Evolutionary conservation across 2,888 invertebrate genomes (phyloP).

Genomic region (Drosophila neonasuta): DNA sequence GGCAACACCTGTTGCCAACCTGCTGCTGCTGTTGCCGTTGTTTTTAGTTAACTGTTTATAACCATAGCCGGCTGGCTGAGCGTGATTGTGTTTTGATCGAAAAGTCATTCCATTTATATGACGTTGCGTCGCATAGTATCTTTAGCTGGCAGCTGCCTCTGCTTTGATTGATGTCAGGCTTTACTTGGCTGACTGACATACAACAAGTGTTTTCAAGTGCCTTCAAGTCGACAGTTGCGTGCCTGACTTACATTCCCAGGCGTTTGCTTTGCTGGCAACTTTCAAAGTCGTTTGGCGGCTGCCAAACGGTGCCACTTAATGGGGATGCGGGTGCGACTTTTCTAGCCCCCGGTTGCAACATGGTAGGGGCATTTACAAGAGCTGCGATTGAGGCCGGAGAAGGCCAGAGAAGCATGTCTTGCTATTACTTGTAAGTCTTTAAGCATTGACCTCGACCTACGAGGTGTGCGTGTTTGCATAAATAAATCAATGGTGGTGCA

Average conservation of each 20-base stretch:
- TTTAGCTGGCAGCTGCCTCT: conserved; percentile 44
- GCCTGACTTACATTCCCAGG: conserved; percentile 60
- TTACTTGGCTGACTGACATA: conserved; percentile 38
- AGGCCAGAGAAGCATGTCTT: conserved; percentile 18
- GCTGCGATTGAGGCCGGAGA: not conserved
- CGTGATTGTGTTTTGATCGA: conserved; percentile 55
- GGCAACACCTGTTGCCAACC: conserved; percentile 64
- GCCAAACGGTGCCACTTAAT: conserved; percentile 64
- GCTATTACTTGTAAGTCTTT: conserved; percentile 32
- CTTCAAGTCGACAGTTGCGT: conserved; percentile 58
- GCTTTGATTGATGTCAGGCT: conserved; percentile 55
- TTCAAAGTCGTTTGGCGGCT: conserved; percentile 65
- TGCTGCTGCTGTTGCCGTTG: conserved; percentile 25
- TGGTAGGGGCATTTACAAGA: conserved; percentile 7
- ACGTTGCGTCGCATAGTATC: conserved; percentile 14
- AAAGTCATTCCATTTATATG: conserved; percentile 45
- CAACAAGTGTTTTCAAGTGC: conserved; percentile 73
- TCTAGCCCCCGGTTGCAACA: conserved; percentile 36
- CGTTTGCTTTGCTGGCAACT: conserved; percentile 52
- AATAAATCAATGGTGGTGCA: conserved; percentile 50
- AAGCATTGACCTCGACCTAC: conserved; percentile 68
- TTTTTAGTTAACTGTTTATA: conserved; percentile 4
- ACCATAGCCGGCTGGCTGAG: conserved; percentile 23
- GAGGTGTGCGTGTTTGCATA: conserved; percentile 59
- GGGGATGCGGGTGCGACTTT: conserved; percentile 57